Conservation (phyloP, 2,888 invertebrate genomes). For the Tortricodes alternella region DNA sequence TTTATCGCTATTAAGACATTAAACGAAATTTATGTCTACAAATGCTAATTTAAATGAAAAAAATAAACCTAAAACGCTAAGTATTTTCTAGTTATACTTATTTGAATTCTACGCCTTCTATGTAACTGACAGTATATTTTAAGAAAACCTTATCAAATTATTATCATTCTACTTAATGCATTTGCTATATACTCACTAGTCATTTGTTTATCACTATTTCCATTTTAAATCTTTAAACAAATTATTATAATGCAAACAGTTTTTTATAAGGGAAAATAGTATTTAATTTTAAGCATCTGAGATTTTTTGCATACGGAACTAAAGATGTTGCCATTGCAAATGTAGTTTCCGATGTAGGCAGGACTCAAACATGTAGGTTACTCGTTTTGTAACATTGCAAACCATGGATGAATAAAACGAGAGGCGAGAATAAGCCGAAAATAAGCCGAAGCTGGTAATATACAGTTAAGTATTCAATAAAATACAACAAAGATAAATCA, state of each 20-base stretch:
- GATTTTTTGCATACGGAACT: too few species aligned
- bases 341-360: not conserved
- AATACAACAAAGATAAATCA: too few species aligned
- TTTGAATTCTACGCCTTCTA: conserved; percentile 1
- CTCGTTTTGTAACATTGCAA: too few species aligned
- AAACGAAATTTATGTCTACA: not conserved
- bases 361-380: too few species aligned
- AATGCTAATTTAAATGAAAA: not conserved
- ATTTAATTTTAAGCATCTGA: too few species aligned
- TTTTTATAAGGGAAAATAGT: not conserved
- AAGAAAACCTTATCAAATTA: not conserved
- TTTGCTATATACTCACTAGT: conserved; percentile 16
- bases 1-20: not conserved
- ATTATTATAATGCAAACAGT: not conserved
- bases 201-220: conserved; percentile 3
- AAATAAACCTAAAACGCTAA: not conserved
- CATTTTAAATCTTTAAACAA: not conserved
- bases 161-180: not conserved
- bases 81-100: not conserved
- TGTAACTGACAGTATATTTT: not conserved
- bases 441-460: too few species aligned
- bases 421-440: too few species aligned
- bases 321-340: too few species aligned
- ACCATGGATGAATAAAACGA: too few species aligned
- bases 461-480: too few species aligned